phyloP scores from a whole-genome alignment of 1,140 invertebrate genomes.

The Geopemphigus sp. region DNA sequence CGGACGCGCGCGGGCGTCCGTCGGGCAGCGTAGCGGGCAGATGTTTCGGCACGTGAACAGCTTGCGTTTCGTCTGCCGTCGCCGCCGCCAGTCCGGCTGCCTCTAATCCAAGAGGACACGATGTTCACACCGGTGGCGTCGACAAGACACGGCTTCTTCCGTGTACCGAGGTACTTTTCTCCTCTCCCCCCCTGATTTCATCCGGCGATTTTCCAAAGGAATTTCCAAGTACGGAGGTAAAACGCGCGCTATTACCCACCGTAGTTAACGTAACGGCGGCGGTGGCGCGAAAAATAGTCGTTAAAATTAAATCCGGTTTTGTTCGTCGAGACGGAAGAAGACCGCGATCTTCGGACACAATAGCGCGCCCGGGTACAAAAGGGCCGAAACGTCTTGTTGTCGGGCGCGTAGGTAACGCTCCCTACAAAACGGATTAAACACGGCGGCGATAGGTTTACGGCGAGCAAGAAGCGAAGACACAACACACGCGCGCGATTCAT shows the following conservation, averaged over 20 bases:
- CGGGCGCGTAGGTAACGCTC: neutral
- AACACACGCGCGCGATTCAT: neutral
- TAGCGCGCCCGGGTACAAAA: no score
- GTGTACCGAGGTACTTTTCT: neutral
- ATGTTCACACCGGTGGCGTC: constrained; percentile 28
- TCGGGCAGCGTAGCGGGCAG: constrained; percentile 17
- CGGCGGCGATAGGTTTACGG: neutral
- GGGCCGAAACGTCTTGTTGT: no score
- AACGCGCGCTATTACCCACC: neutral
- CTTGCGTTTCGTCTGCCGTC: constrained; percentile 23
- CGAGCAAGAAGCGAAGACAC: neutral
- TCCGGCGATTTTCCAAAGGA: no score
- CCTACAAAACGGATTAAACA: constrained; percentile 21
- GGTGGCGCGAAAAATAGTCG: neutral
- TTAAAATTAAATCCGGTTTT: constrained; percentile 35
- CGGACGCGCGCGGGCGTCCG: neutral
- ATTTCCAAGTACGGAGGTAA: neutral
- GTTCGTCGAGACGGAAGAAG: neutral
- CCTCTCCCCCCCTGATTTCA: no score
- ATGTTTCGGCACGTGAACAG: constrained; percentile 46
- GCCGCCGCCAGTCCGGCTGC: constrained; percentile 8
- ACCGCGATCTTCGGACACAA: neutral
- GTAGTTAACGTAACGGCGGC: neutral
- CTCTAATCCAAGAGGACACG: neutral
- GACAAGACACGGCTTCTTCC: neutral